Conservation (phyloP, 2,888 invertebrate genomes). For the Morinoia aosen region DNA sequence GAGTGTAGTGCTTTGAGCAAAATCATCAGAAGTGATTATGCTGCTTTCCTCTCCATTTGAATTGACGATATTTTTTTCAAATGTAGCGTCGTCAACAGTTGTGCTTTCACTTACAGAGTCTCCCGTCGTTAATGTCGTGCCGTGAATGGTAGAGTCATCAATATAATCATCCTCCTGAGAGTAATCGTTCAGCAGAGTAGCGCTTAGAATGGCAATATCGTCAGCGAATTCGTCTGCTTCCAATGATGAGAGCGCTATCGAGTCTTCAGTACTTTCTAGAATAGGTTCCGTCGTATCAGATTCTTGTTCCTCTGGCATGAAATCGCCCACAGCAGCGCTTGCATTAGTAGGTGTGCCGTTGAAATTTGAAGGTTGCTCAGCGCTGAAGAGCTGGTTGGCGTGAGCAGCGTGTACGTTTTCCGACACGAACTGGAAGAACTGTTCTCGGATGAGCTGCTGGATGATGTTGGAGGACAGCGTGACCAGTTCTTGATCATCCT, state of each 20-base stretch:
- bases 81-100: neutral
- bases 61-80: neutral
- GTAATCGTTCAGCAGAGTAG: neutral
- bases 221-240: neutral
- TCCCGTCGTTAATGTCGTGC: neutral
- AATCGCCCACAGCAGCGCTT: neutral
- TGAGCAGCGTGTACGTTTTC: neutral
- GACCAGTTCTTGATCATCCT: slow-evolving; percentile 1
- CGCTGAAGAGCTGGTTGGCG: neutral
- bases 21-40: neutral
- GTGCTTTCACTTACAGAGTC: neutral
- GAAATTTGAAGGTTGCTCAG: too few relatives aligned
- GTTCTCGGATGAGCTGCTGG: slow-evolving; percentile 5
- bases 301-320: neutral
- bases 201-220: neutral
- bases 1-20: neutral
- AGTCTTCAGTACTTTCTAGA: neutral
- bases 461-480: slow-evolving; percentile 12
- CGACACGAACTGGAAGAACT: slow-evolving; percentile 8
- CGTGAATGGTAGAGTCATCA: neutral
- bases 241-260: neutral
- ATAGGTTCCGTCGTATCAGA: neutral
- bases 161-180: neutral
- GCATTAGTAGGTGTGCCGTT: neutral
- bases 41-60: neutral